These are phyloP conservation scores for Drosophila histrio DNA, from an alignment of 2,888 invertebrate genomes.

Conservation along the genomic window DNA sequence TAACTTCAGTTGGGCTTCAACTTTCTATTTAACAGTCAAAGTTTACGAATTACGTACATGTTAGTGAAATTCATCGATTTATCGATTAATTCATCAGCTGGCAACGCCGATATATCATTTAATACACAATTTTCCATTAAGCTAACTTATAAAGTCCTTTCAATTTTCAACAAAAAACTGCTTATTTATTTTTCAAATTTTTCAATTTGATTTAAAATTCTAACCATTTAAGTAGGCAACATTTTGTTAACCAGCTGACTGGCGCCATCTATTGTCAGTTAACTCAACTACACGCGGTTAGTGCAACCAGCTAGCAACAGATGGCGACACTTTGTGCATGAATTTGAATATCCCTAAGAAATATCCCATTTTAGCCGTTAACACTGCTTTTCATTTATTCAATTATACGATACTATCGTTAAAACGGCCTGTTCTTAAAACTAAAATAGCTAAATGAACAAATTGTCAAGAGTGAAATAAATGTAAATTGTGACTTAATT, in stretches of 20 bases:
- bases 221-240: background rate
- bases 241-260: background rate
- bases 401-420: conserved; percentile 27
- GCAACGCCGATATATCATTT: too few relatives aligned
- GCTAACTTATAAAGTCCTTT: too few relatives aligned
- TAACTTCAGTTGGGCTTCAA: too few relatives aligned
- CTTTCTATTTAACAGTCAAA: too few relatives aligned
- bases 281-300: background rate
- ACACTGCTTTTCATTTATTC: too few relatives aligned
- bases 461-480: background rate
- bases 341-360: conserved; percentile 16
- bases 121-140: too few relatives aligned
- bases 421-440: background rate
- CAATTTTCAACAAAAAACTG: too few relatives aligned
- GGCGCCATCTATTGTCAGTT: conserved; percentile 21
- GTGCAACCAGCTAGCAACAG: background rate
- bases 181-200: too few relatives aligned
- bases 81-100: too few relatives aligned
- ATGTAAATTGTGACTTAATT: background rate
- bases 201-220: too few relatives aligned
- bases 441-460: background rate
- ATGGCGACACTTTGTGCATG: conserved; percentile 10
- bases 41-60: too few relatives aligned
- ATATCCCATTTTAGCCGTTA: conserved; percentile 3
- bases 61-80: too few relatives aligned